Base-by-base conservation (phyloP, 2,888 invertebrate species). In the Patella pellucida region DNA sequence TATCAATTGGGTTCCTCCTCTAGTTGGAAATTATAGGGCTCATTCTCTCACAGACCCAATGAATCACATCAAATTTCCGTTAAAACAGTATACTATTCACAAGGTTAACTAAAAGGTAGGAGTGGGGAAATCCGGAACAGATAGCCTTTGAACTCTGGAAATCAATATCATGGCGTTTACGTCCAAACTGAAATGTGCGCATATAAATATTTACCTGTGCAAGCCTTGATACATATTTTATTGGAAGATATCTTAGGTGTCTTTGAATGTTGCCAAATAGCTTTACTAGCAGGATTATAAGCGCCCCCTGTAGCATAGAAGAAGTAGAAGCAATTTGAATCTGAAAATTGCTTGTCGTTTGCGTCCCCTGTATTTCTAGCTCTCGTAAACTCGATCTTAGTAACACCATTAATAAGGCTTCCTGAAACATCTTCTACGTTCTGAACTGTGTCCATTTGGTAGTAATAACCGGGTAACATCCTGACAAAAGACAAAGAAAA, bases 311-410 rank as follows among this genome's bases (percentile, higher is more conserved):
- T 78, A 5, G 80, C 79, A 69, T 78, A 83, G 41, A 85, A 52
- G 54, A 86, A 78, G 71, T 82, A 80, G 5, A 79, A 81, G 89
- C 93, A 93, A 12, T 77, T 71, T 19, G 62, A 16, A 27, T 81
- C 78, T 19, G 75, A 76, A n/a, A 83, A 76, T 52, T 83, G 79
- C 2, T 78, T n/a, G 27, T 74, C 76, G 12, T 52, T 31, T 4
- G 12, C 9, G 62, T 85, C 83, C 1, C 76, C 71, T 7, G 86
- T 82, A 19, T 68, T 75, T 7, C 78, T 74, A 5, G 79, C 68
- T 11, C 85, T 76, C 11, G 79, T 79, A 69, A 86, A 85, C 14
- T 73, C 76, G 3, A 85, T 78, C 0, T 74, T 79, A 9, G 82
- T 82, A 15, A 82, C 75, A 4, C 81, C 81, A 68, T 81, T 78